Conservation (phyloP, 1,140 invertebrate species). For the Centruroides sculpturatus region DNA sequence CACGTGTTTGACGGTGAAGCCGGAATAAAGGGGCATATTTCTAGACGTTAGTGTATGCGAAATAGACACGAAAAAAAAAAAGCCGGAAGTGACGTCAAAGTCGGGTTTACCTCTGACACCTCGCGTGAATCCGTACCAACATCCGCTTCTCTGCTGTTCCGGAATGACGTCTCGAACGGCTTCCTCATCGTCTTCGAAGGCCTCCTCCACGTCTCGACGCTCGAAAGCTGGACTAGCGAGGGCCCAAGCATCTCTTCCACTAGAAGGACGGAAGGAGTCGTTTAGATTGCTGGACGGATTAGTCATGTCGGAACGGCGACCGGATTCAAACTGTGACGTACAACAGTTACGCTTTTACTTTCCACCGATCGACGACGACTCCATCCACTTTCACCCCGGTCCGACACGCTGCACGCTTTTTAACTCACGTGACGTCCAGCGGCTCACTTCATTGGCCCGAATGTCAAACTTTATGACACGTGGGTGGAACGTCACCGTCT, state of each 20-base stretch:
- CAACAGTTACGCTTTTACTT: too few species aligned
- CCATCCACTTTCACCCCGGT: too few species aligned
- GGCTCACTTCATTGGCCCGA: too few species aligned
- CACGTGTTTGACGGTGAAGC: too few species aligned
- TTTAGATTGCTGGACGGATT: constrained; percentile 12
- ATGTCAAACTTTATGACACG: too few species aligned
- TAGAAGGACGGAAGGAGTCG: constrained; percentile 5
- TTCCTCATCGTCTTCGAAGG: constrained; percentile 8
- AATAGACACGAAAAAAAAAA: neutral
- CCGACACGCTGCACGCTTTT: too few species aligned
- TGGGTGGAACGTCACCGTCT: too few species aligned
- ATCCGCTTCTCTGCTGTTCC: constrained; percentile 10
- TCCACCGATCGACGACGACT: too few species aligned
- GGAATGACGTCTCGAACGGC: constrained; percentile 6
- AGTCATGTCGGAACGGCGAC: too few species aligned
- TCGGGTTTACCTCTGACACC: constrained; percentile 5
- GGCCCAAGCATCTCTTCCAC: constrained; percentile 9
- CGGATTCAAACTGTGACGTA: too few species aligned
- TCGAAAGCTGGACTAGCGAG: constrained; percentile 3
- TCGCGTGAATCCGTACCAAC: constrained; percentile 12
- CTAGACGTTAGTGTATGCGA: neutral
- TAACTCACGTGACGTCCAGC: too few species aligned
- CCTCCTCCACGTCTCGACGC: constrained; percentile 8
- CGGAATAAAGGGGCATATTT: neutral
- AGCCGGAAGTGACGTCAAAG: neutral